Base-by-base conservation (phyloP, 2,797 vertebrate species). In the Acrossocheilus fasciatus region DNA sequence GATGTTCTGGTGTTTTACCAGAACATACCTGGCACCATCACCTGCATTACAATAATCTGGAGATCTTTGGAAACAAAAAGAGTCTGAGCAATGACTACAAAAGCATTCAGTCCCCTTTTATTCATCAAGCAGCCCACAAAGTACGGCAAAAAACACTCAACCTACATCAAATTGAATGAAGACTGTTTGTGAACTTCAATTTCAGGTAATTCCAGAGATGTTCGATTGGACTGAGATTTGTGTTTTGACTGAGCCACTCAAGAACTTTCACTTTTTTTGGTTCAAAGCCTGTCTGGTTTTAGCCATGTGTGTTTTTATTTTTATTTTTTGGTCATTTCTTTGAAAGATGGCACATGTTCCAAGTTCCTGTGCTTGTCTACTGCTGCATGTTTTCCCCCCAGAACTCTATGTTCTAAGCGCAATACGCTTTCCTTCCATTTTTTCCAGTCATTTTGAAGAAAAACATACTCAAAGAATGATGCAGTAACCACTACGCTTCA, bases 181-280 rank as follows among this genome's bases (percentile, higher is more conserved):
- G 50, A 54, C 30, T 43, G 62, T 68, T 66, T 39, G 59, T 43
- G 74, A 68, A 54, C 23, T 23, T 66, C n/a, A 80, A 62, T 47
- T 43, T 68, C 14, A 30, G 26, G 36, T 72, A 45, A 82, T 47
- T 59, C 52, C 45, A 68, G 23, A 84, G 34, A 52, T 57, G 47
- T 64, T 76, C 43, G 20, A 76, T 52, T 73, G 81, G 39, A 73
- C 14, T 7, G 10, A 23, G n/a, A 62, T 83, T 34, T 78, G 52
- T 64, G 54, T 83, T 62, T 74, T 62, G 70, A 74, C 54, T 74
- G 39, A 74, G 30, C 5, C 43, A 84, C 57, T 84, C 30, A 39
- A 84, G 39, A 59, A 43, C n/a, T 14, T 43, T 34, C 41, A 7
- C 41, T 64, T 50, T 74, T 30, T 62, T 84, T 50, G 82, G 30